phyloP scores from a whole-genome alignment of 2,888 invertebrate genomes.

The Lordiphosa fenestrarum region DNA sequence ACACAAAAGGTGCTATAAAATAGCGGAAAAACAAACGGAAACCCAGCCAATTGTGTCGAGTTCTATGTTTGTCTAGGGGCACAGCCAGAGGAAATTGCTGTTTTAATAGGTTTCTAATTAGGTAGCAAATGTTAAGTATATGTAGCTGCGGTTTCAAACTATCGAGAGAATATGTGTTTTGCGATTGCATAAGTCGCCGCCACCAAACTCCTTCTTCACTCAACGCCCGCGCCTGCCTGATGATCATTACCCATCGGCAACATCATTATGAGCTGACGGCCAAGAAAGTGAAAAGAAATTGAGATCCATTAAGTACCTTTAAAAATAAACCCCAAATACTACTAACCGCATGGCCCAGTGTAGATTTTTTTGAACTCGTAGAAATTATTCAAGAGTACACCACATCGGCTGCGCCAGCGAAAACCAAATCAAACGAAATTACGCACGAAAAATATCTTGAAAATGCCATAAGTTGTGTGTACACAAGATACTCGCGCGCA shows the following conservation, averaged over 20 bases:
- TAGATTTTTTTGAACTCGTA: conserved; percentile 50
- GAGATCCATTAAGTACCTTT: conserved; percentile 73
- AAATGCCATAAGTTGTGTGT: conserved; percentile 70
- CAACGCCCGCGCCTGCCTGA: not conserved
- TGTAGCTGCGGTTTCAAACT: not conserved
- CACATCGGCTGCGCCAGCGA: conserved; percentile 18
- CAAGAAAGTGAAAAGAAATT: conserved; percentile 43
- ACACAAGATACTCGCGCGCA: conserved; percentile 13
- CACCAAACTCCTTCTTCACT: conserved; percentile 2
- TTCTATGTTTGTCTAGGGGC: conserved; percentile 10
- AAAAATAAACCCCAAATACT: conserved; percentile 67
- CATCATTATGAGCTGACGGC: conserved; percentile 21
- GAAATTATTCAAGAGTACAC: conserved; percentile 69
- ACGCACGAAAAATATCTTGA: conserved; percentile 74
- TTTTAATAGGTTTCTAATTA: conserved; percentile 57
- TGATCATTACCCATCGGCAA: conserved; percentile 26
- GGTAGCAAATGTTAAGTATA: conserved; percentile 33
- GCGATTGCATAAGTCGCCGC: conserved; percentile 51
- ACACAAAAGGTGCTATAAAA: conserved; percentile 12
- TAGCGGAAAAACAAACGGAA: conserved; percentile 21
- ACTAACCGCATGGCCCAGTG: conserved; percentile 75
- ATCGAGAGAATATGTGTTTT: conserved; percentile 26
- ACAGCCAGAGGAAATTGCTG: conserved; percentile 32
- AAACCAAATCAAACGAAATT: conserved; percentile 64
- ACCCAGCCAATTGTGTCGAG: conserved; percentile 8